Evolutionary conservation across 2,113 vertebrate genomes (phyloP).

Genomic region (Phylloscopus trochiloides): DNA sequence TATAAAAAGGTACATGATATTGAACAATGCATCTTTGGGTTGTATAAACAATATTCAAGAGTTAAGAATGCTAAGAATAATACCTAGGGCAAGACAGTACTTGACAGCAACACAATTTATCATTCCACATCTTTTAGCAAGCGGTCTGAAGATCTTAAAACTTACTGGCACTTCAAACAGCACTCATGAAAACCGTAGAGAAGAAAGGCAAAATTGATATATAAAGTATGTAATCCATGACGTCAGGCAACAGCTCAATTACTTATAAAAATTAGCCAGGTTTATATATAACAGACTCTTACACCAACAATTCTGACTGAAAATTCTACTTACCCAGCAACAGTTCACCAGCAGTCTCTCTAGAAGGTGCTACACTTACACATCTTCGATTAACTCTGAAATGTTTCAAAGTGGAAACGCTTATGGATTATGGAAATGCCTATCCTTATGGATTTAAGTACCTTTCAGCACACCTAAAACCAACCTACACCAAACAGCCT

Average conservation of each 20-base stretch:
- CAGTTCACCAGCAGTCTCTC: slow-evolving; percentile 93
- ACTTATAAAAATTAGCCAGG: background rate
- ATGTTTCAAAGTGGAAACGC: background rate
- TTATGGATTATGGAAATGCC: background rate
- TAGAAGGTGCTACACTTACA: slow-evolving; percentile 92
- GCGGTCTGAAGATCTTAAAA: background rate
- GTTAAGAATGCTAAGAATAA: background rate
- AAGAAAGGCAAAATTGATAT: background rate
- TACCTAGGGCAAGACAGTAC: background rate
- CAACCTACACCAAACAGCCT: background rate
- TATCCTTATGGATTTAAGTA: background rate
- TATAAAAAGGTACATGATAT: background rate
- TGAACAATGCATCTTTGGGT: background rate
- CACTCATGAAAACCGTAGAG: background rate
- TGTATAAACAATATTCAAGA: background rate
- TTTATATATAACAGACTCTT: background rate
- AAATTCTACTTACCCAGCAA: slow-evolving; percentile 82
- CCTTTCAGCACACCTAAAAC: background rate
- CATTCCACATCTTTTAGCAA: background rate
- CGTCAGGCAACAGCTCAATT: background rate
- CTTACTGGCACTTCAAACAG: background rate
- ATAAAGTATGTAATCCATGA: background rate
- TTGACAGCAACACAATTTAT: background rate
- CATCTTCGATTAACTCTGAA: slow-evolving; percentile 92
- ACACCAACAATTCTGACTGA: background rate